A percentile compares a stretch with the other conserved stretches of the same genome.
Conservation (phyloP, 2,113 vertebrate species). For the Menidia beryllina region DNA sequence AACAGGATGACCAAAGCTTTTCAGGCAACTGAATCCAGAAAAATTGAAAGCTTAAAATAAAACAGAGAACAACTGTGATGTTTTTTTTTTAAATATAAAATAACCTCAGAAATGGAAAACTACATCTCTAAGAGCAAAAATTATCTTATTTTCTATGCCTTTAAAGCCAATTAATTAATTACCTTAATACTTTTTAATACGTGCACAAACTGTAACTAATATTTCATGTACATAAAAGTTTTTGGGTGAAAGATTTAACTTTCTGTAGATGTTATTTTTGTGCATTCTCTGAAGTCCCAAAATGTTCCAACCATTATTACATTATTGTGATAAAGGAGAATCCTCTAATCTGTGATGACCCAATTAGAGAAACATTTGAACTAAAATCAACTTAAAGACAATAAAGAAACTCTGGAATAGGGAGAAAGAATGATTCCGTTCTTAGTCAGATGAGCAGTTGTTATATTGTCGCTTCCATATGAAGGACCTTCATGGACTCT, state of each 20-base stretch:
- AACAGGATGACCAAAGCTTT: too few species aligned
- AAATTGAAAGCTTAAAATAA: background rate
- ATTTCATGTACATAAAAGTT: conserved; percentile 1
- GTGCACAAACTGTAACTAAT: too few species aligned
- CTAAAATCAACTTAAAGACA: background rate
- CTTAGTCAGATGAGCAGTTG: background rate
- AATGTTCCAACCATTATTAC: conserved; percentile 29
- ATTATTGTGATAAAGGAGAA: conserved; percentile 11
- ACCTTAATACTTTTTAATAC: too few species aligned
- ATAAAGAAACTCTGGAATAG: conserved; percentile 27
- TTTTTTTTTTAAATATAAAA: conserved; percentile 15
- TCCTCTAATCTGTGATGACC: conserved; percentile 36
- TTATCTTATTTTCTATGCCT: background rate
- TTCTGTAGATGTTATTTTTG: conserved; percentile 18
- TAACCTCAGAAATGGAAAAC: conserved; percentile 25
- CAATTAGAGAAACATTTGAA: conserved; percentile 31
- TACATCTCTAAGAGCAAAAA: conserved; percentile 15
- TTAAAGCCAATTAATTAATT: too few species aligned
- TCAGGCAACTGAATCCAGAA: background rate
- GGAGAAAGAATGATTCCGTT: background rate
- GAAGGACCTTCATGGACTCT: conserved; percentile 93
- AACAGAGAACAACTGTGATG: background rate
- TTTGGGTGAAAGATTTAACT: conserved; percentile 40
- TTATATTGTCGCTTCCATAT: conserved; percentile 94
- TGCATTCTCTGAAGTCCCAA: conserved; percentile 39